These are phyloP conservation scores for Pavo muticus DNA, from an alignment of 2,113 vertebrate species.

Conservation along the genomic window DNA sequence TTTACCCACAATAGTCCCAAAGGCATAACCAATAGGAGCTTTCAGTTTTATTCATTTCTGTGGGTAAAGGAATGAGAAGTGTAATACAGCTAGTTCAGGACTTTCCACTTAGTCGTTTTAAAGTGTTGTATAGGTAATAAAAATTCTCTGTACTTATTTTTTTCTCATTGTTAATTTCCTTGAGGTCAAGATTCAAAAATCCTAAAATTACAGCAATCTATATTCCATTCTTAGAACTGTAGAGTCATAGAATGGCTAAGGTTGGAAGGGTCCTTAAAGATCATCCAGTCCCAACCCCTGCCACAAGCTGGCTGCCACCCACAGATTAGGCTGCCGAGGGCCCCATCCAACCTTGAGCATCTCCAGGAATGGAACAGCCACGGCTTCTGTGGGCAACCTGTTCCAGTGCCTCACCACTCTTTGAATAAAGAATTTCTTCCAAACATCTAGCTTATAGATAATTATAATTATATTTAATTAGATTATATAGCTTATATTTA, in stretches of 20 bases:
- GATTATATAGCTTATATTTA: too few relatives aligned
- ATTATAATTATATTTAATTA: too few relatives aligned
- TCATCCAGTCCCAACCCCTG: too few relatives aligned
- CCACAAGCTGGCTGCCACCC: too few relatives aligned
- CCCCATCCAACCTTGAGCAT: too few relatives aligned
- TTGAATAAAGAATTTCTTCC: not conserved
- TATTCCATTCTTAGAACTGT: not conserved
- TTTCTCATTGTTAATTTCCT: not conserved
- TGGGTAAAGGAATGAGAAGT: not conserved
- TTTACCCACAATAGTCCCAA: not conserved
- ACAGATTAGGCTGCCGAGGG: too few relatives aligned
- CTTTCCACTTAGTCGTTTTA: slow-evolving; percentile 2
- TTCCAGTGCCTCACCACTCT: not conserved
- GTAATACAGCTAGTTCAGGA: not conserved
- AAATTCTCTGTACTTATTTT: not conserved
- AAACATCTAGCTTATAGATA: not conserved
- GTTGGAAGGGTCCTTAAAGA: not conserved
- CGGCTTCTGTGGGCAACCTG: not conserved
- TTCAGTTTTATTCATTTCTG: slow-evolving; percentile 4
- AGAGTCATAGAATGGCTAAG: not conserved
- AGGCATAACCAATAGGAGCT: not conserved
- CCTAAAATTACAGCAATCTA: not conserved
- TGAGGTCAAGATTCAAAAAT: not conserved
- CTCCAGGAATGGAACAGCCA: not conserved
- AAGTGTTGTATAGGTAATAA: slow-evolving; percentile 18